phyloP scores from a whole-genome alignment of 1,140 invertebrate genomes.

The Leguminivora glycinivorella region DNA sequence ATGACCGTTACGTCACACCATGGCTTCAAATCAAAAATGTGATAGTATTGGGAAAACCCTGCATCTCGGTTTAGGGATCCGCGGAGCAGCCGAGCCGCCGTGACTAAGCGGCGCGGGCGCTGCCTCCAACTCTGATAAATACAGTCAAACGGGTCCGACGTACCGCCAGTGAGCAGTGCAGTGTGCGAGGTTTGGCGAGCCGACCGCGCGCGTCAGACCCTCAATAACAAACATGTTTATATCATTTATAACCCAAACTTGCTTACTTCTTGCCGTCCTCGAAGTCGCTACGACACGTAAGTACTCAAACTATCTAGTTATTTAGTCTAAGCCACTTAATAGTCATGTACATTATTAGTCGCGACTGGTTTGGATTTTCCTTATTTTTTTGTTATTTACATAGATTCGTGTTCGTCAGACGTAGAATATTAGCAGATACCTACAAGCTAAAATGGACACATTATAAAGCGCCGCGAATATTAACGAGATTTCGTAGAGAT shows the following conservation, averaged over 20 bases:
- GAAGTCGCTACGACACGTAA: not conserved
- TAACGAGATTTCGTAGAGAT: not conserved
- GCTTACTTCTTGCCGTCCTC: constrained; percentile 11
- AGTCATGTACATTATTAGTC: not conserved
- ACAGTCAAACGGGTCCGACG: constrained; percentile 11
- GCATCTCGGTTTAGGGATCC: not conserved
- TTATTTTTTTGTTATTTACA: constrained; percentile 28
- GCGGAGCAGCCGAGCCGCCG: not conserved
- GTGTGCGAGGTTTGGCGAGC: constrained; percentile 3
- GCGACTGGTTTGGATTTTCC: constrained; percentile 23
- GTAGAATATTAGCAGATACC: constrained; percentile 10
- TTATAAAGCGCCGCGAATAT: not conserved
- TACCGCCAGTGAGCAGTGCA: constrained; percentile 10
- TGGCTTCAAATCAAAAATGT: not conserved
- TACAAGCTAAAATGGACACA: not conserved
- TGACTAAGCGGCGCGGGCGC: not conserved
- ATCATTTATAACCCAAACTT: not conserved
- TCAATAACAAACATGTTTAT: constrained; percentile 24
- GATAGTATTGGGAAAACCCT: not conserved
- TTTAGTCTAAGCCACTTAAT: not conserved
- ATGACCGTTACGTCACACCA: not conserved
- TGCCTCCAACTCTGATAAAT: not conserved
- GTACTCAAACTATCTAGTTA: constrained; percentile 5
- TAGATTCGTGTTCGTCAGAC: constrained; percentile 19
- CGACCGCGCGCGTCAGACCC: constrained; percentile 9